These are phyloP conservation scores for Scartelaos histophorus DNA, from an alignment of 2,113 vertebrate species.

Conservation along the genomic window DNA sequence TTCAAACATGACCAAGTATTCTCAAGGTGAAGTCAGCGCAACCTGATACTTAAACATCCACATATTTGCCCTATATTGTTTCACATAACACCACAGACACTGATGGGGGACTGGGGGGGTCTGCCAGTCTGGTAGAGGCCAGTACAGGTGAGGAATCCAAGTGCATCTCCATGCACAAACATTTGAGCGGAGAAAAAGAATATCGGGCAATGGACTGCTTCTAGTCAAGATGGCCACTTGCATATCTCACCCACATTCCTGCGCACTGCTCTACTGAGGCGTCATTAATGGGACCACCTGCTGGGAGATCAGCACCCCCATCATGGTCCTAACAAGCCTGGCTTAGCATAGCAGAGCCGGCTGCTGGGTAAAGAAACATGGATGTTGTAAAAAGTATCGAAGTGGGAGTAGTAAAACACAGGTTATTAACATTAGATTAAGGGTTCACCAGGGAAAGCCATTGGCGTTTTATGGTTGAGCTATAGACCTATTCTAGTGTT, in stretches of 20 bases:
- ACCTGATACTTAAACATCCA: slow-evolving; percentile 19
- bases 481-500: neutral
- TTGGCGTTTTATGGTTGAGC: neutral
- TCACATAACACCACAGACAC: slow-evolving; percentile 40
- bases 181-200: slow-evolving; percentile 44
- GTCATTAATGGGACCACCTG: slow-evolving; percentile 74
- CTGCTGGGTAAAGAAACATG: slow-evolving; percentile 49
- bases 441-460: slow-evolving; percentile 22
- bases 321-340: slow-evolving; percentile 58
- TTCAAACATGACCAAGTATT: slow-evolving; percentile 10
- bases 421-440: slow-evolving; percentile 46
- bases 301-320: slow-evolving; percentile 66
- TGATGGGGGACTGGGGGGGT: slow-evolving; percentile 17
- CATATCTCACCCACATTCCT: slow-evolving; percentile 71
- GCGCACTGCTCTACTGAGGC: slow-evolving; percentile 55
- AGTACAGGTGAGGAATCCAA: slow-evolving; percentile 58
- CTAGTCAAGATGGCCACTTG: slow-evolving; percentile 21
- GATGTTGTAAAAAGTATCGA: slow-evolving; percentile 32
- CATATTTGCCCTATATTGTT: slow-evolving; percentile 39
- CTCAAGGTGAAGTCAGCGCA: slow-evolving; percentile 23
- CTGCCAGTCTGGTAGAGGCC: slow-evolving; percentile 45
- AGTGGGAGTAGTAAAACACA: slow-evolving; percentile 35
- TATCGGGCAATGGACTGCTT: slow-evolving; percentile 45
- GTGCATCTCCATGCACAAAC: slow-evolving; percentile 69
- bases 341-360: slow-evolving; percentile 39